phyloP scores from a whole-genome alignment of 2,113 vertebrate genomes.

The Atlantisia rogersi region DNA sequence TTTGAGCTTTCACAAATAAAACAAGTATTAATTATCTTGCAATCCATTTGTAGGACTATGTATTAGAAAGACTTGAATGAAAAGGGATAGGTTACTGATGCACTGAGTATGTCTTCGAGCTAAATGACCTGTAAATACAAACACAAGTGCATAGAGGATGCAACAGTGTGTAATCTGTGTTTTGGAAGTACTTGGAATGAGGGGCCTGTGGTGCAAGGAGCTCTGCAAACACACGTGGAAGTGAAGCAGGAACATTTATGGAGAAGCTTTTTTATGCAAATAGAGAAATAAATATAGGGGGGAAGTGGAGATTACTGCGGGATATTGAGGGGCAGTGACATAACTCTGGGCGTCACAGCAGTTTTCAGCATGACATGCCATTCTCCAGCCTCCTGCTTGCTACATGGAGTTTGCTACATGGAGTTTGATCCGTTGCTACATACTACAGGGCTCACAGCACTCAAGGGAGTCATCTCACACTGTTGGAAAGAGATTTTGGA shows the following conservation, averaged over 20 bases:
- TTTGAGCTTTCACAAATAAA: not conserved
- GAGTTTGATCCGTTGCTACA: not conserved
- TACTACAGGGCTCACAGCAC: not conserved
- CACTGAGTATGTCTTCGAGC: not conserved
- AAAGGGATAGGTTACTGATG: not conserved
- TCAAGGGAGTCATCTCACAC: not conserved
- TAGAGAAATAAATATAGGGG: not conserved
- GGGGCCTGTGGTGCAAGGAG: not conserved
- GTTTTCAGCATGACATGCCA: not conserved
- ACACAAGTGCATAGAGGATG: not conserved
- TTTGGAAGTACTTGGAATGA: not conserved
- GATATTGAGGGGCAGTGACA: not conserved
- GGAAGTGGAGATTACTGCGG: not conserved
- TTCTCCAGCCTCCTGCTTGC: not conserved
- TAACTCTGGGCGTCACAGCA: not conserved
- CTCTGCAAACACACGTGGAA: not conserved
- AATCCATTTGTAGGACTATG: not conserved
- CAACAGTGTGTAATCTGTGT: not conserved
- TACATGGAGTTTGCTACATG: not conserved
- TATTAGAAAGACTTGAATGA: not conserved
- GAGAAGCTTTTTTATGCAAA: not conserved
- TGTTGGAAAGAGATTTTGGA: not conserved
- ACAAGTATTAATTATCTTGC: slow-evolving; percentile 8
- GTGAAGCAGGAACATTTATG: not conserved
- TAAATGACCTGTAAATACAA: not conserved